These are phyloP conservation scores for Eudemis profundana DNA, from an alignment of 2,888 invertebrate genomes.

Conservation along the genomic window DNA sequence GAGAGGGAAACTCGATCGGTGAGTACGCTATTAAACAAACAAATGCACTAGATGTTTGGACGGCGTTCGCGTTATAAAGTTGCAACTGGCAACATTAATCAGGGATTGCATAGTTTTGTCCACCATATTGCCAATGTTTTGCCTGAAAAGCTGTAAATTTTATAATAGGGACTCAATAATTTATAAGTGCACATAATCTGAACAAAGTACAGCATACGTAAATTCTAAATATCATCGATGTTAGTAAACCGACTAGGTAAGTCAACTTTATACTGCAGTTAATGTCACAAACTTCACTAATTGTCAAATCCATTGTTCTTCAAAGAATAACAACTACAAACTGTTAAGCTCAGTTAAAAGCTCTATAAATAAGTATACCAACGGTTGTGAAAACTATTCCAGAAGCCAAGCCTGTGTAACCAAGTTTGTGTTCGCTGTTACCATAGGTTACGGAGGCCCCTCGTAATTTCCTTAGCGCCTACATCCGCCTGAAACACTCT, in stretches of 20 bases:
- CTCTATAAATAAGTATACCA: background rate
- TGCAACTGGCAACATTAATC: conserved; percentile 1
- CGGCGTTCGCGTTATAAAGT: conserved; percentile 9
- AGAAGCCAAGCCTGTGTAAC: conserved; percentile 14
- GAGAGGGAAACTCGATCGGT: conserved; percentile 57
- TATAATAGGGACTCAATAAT: too few species aligned
- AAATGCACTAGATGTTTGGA: conserved; percentile 10
- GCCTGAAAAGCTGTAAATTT: too few species aligned
- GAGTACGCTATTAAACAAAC: conserved; percentile 28
- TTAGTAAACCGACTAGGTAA: too few species aligned
- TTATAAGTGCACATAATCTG: too few species aligned
- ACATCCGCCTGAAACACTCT: conserved; percentile 32
- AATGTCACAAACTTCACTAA: too few species aligned
- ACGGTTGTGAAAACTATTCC: conserved; percentile 7
- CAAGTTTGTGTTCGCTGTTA: conserved; percentile 33
- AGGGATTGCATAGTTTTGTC: background rate
- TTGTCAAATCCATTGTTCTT: too few species aligned
- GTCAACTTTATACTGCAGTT: too few species aligned
- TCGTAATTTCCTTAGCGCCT: conserved; percentile 33
- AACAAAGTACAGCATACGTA: too few species aligned
- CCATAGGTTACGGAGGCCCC: conserved; percentile 42
- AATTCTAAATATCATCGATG: too few species aligned
- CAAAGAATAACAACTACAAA: too few species aligned
- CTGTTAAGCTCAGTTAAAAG: too few species aligned
- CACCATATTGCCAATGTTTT: background rate